Percentiles rank a stretch among this genome's conserved stretches.
Evolutionary conservation across 2,113 vertebrate genomes (phyloP).

Genomic region (Coregonus clupeaformis): DNA sequence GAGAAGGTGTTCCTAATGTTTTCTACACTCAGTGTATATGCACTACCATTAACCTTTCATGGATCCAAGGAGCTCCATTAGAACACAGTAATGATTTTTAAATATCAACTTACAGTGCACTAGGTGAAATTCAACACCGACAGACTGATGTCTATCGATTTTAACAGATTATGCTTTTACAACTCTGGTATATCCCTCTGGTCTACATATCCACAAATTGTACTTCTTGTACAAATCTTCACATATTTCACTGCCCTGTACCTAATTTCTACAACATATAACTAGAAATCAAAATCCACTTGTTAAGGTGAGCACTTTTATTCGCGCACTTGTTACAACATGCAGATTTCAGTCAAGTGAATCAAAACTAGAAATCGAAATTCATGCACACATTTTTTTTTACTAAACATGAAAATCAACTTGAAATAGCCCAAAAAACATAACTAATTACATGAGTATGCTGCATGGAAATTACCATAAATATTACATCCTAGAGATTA

Average conservation of each 20-base stretch:
- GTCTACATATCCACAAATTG: neutral
- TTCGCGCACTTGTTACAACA: constrained; percentile 73
- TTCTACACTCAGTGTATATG: neutral
- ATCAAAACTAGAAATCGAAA: constrained; percentile 59
- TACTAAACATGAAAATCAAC: constrained; percentile 54
- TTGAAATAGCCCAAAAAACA: constrained; percentile 55
- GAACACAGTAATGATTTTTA: too few relatives aligned
- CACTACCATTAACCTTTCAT: neutral
- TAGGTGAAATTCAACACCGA: neutral
- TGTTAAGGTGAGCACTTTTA: constrained; percentile 70
- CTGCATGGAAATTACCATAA: constrained; percentile 59
- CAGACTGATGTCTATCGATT: neutral
- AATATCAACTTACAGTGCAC: neutral
- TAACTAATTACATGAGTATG: constrained; percentile 7
- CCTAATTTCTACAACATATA: neutral
- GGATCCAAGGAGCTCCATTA: neutral
- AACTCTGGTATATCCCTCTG: neutral
- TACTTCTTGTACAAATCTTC: neutral
- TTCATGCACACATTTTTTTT: constrained; percentile 64
- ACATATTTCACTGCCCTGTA: neutral
- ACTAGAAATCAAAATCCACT: neutral
- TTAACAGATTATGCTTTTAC: neutral
- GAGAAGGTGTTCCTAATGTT: too few relatives aligned
- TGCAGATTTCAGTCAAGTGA: constrained; percentile 65
- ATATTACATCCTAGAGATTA: constrained; percentile 64